These are phyloP conservation scores for Mayetiola destructor DNA, from an alignment of 2,888 invertebrate species.

Conservation along the genomic window DNA sequence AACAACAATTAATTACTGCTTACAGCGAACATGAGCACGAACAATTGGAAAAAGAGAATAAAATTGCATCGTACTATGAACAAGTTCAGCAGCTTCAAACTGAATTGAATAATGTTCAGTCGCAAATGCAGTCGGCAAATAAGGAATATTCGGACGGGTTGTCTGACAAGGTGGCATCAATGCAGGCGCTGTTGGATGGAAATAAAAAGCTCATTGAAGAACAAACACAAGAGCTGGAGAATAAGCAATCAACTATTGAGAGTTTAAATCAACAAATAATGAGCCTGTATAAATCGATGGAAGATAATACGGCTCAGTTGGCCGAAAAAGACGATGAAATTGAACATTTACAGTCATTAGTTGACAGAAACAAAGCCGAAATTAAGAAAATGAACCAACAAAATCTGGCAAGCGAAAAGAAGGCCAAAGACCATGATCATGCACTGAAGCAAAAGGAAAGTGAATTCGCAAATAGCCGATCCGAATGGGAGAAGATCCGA, in stretches of 20 bases:
- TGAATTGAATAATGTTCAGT: slow-evolving; percentile 38
- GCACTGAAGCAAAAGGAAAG: slow-evolving; percentile 31
- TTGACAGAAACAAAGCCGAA: slow-evolving; percentile 35
- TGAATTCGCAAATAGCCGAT: neutral
- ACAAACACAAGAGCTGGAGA: slow-evolving; percentile 33
- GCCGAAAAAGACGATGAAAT: slow-evolving; percentile 38
- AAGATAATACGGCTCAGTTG: slow-evolving; percentile 38
- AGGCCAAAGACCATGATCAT: slow-evolving; percentile 21
- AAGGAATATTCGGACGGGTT: slow-evolving; percentile 23
- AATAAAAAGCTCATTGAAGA: slow-evolving; percentile 38
- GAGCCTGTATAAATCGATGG: slow-evolving; percentile 42
- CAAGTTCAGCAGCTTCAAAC: slow-evolving; percentile 33
- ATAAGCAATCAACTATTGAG: slow-evolving; percentile 45
- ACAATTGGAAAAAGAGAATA: slow-evolving; percentile 21
- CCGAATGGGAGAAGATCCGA: slow-evolving; percentile 29
- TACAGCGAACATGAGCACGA: slow-evolving; percentile 30
- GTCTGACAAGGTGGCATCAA: slow-evolving; percentile 24
- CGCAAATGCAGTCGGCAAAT: slow-evolving; percentile 30
- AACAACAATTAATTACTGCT: slow-evolving; percentile 32
- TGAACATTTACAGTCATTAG: slow-evolving; percentile 34
- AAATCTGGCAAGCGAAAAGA: slow-evolving; percentile 28
- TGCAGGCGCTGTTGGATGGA: slow-evolving; percentile 29
- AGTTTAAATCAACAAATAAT: slow-evolving; percentile 42
- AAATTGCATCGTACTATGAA: slow-evolving; percentile 27
- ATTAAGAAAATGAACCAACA: slow-evolving; percentile 35